These are phyloP conservation scores for Drosophila nr. medialis DNA, from an alignment of 2,888 invertebrate genomes.

Conservation along the genomic window DNA sequence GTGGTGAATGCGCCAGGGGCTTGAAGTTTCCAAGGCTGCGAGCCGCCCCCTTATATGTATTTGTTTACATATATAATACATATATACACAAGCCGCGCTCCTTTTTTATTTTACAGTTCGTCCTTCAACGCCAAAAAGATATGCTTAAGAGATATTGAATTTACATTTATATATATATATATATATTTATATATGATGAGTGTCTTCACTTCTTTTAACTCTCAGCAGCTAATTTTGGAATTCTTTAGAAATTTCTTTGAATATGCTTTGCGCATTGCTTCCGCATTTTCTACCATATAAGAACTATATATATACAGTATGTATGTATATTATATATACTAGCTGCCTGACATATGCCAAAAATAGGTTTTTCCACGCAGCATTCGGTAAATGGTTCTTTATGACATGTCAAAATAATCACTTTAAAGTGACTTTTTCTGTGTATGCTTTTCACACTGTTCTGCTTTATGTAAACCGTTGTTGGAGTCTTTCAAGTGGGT, in stretches of 20 bases:
- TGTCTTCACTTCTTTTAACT: slow-evolving; percentile 3
- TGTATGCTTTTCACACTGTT: slow-evolving; percentile 8
- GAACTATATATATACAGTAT: slow-evolving; percentile 4
- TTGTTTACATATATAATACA: not conserved
- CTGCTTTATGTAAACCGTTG: slow-evolving; percentile 28
- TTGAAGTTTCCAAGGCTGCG: slow-evolving; percentile 47
- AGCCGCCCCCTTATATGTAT: not conserved
- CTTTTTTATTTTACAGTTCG: slow-evolving; percentile 4
- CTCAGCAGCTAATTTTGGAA: slow-evolving; percentile 29
- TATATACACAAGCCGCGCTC: not conserved
- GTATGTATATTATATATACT: not conserved
- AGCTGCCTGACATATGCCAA: slow-evolving; percentile 35
- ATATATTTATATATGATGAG: not conserved
- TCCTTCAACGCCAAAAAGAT: slow-evolving; percentile 12
- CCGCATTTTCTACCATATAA: slow-evolving; percentile 38
- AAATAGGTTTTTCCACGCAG: slow-evolving; percentile 40
- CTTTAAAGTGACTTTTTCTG: slow-evolving; percentile 41
- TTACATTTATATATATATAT: not conserved
- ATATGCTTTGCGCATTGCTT: slow-evolving; percentile 25
- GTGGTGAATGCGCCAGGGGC: not conserved
- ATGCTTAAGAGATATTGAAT: not conserved
- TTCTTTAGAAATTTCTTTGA: slow-evolving; percentile 7
- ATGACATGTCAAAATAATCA: slow-evolving; percentile 50
- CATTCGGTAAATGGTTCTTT: slow-evolving; percentile 29
- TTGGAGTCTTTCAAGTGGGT: slow-evolving; percentile 38